A percentile compares a stretch with the other conserved stretches of the same genome.
Evolutionary conservation across 2,113 vertebrate species (phyloP).

Genomic region (Protobothrops flavoviridis): DNA sequence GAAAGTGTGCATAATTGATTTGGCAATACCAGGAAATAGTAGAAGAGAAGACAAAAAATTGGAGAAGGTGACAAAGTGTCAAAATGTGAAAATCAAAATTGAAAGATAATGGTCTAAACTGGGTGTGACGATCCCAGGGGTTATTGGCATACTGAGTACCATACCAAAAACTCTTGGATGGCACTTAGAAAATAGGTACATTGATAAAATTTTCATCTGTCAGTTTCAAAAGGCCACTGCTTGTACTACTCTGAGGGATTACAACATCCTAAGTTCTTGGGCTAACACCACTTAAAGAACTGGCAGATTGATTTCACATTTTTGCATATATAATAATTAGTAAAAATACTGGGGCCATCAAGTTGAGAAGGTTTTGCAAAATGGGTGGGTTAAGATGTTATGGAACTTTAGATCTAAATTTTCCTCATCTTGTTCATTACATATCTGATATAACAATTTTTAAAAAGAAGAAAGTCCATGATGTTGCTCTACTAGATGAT

Average conservation of each 20-base stretch:
- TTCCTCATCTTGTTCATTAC: not conserved
- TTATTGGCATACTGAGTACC: not conserved
- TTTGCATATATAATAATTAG: not conserved
- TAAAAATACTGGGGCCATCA: not conserved
- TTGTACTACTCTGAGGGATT: not conserved
- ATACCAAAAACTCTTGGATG: not conserved
- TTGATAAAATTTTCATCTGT: not conserved
- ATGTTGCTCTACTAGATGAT: not conserved
- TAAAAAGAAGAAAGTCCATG: not conserved
- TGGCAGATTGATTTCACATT: not conserved
- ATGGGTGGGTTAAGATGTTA: not conserved
- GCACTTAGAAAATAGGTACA: not conserved
- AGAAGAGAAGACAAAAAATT: not conserved
- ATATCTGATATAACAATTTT: not conserved
- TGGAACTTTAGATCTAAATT: not conserved
- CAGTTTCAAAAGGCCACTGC: not conserved
- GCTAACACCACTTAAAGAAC: not conserved
- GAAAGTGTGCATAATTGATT: not conserved
- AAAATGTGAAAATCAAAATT: not conserved
- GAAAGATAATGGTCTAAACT: not conserved
- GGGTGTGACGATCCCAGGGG: not conserved
- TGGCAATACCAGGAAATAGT: not conserved
- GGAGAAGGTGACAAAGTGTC: not conserved
- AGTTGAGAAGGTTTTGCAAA: not conserved
- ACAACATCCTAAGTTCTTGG: not conserved